Evolutionary conservation across 2,888 invertebrate species (phyloP), one percentile per base, ranked within the genome.

Genomic region (Philopedon plagiatum): DNA sequence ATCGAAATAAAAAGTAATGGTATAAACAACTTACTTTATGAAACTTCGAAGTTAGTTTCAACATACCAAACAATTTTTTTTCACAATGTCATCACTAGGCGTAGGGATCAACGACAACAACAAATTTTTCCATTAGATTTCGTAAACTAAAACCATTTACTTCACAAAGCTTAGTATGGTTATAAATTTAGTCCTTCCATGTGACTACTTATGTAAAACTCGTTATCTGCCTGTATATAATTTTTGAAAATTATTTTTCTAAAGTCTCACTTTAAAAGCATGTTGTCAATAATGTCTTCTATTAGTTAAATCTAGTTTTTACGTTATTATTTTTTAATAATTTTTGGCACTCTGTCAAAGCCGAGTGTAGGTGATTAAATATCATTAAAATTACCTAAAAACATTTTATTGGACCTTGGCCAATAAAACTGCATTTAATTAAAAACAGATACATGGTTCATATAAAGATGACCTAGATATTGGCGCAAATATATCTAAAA

Each of bases 391-490:
- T 68, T 71, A 57, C 62, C 57, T 64, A 69, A 76, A 78, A 76
- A 79, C 76, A 77, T 74, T 77, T 78, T 77, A 77, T 79, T 81
- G 81, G 81, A 74, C 3, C 29, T 0, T 5, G 37, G 77, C 81
- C 81, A 81, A 73, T 65, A 73, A 71, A 71, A 71, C 41, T 41
- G 41, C 58, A 58, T 58, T 58, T 58, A 58, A 58, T 58, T 37
- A 58, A 37, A 26, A 57, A 58, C 5, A 58, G 13, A 34, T 58
- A 13, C 26, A 13, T 37, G 39, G 41, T 58, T 57, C 41, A 58
- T 41, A 58, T 7, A n/a, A n/a, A n/a, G 26, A 15, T 58, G 58
- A 58, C 41, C 58, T 58, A 15, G 15, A 39, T 58, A 37, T 46
- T 39, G 26, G 13, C 19, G 29, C 15, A 37, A 37, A 26, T 23